Evolutionary conservation across 1,140 invertebrate species (phyloP).

Genomic region (Charaxes varanes): DNA sequence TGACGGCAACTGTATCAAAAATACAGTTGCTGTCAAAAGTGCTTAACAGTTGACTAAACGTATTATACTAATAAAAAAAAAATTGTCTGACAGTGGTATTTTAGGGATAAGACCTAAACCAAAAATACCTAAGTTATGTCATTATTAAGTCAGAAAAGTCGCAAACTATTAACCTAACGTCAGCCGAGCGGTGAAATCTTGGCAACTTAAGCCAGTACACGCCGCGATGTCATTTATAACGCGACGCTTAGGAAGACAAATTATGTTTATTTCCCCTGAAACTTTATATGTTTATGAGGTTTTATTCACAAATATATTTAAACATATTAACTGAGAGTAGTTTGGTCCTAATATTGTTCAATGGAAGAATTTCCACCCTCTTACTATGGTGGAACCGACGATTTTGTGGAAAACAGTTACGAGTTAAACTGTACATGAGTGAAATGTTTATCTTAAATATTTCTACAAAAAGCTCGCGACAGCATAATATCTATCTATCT

Average conservation of each 20-base stretch:
- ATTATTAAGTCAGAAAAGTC: slow-evolving; percentile 8
- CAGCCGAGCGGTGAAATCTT: slow-evolving; percentile 21
- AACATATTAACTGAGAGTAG: too few relatives aligned
- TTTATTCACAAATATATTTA: too few relatives aligned
- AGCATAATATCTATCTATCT: too few relatives aligned
- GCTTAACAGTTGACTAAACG: too few relatives aligned
- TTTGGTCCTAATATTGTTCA: neutral
- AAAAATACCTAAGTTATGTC: neutral
- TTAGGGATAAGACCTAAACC: neutral
- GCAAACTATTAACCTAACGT: slow-evolving; percentile 18
- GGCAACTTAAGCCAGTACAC: slow-evolving; percentile 29
- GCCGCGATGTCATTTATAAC: slow-evolving; percentile 27
- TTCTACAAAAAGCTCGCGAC: too few relatives aligned
- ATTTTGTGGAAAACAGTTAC: too few relatives aligned
- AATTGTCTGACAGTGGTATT: neutral
- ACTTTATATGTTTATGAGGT: slow-evolving; percentile 1
- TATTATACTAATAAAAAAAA: neutral
- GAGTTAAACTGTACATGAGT: too few relatives aligned
- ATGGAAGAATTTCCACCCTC: neutral
- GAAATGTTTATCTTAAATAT: too few relatives aligned
- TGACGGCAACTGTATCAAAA: too few relatives aligned
- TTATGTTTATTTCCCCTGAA: slow-evolving; percentile 23
- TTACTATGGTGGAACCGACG: neutral
- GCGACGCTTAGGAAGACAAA: slow-evolving; percentile 23
- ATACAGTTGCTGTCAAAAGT: too few relatives aligned